A percentile compares a stretch with the other conserved stretches of the same genome.
Conservation (phyloP, 2,797 vertebrate species). For the Anolis apletophallus region DNA sequence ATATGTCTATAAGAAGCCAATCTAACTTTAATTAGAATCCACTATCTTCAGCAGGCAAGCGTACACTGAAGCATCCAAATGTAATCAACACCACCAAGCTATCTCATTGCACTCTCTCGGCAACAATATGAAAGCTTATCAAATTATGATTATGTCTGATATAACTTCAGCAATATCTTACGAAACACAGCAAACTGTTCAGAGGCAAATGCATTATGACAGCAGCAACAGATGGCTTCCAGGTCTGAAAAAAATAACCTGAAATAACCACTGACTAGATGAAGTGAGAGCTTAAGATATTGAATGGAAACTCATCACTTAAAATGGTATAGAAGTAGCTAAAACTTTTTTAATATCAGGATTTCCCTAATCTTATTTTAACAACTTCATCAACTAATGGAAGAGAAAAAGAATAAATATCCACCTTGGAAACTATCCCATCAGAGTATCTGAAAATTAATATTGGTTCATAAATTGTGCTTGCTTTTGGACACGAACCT, state of each 20-base stretch:
- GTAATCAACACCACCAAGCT: background rate
- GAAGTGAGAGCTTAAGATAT: conserved; percentile 11
- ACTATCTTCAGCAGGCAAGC: background rate
- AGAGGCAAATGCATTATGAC: conserved; percentile 18
- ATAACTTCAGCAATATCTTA: background rate
- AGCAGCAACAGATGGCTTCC: conserved; percentile 7
- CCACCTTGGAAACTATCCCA: background rate
- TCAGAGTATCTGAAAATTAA: background rate
- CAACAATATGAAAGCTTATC: background rate
- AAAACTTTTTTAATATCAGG: background rate
- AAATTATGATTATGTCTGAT: background rate
- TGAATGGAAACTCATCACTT: conserved; percentile 10
- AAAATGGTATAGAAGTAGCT: background rate
- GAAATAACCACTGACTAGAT: conserved; percentile 20
- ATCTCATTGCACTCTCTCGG: background rate
- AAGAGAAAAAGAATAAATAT: background rate
- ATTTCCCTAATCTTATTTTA: conserved; percentile 6
- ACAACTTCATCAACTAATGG: background rate
- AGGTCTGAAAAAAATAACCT: conserved; percentile 3
- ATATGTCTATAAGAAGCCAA: background rate
- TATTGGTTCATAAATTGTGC: background rate
- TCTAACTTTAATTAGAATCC: background rate
- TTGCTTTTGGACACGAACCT: background rate
- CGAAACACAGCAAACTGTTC: conserved; percentile 1
- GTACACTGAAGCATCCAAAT: background rate